Evolutionary conservation across 2,113 vertebrate species (phyloP), one percentile per base, ranked within the genome.

Genomic region (Takifugu flavidus): DNA sequence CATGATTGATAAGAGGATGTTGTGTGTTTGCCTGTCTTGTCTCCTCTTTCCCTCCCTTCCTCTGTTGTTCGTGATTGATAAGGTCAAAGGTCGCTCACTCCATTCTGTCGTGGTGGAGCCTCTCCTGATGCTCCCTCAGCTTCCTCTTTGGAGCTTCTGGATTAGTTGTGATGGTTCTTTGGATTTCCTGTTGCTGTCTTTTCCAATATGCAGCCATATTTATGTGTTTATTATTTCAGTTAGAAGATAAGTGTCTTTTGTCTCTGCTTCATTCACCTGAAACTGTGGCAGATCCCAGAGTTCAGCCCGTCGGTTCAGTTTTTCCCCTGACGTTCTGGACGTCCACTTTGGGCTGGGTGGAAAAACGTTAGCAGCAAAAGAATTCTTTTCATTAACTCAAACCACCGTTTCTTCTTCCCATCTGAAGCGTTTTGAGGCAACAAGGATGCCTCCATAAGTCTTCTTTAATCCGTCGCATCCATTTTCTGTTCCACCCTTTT

Each of bases 31-130:
- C 70, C 56, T 66, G 49, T 20, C 66, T 7, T 64, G 69, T 74
- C 75, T 66, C 56, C 60, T 61, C 44, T 67, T 50, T 66, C 14
- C 47, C 63, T 72, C 52, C 26, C 52, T 58, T 54, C 73, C 73
- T 72, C 70, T 79, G 69, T 83, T 67, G 34, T 47, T 58, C 46
- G 4, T 87, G 87, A 88, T 82, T 70, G 82, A 84, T 87, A 39
- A 79, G 82, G 79, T 74, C 14, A 81, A 79, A 86, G 86, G 75
- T 80, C 25, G 0, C 49, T 31, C 8, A 53, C 63, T 61, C 56
- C 15, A 0, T 60, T 43, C 59, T 6, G 62, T 70, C 71, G 57
- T 54, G 62, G 4, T 14, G 2, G 25, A 63, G 65, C 69, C 56
- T 60, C 46, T 65, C 51, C 3, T 2, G 59, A 71, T 27, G 47